Evolutionary conservation across 2,797 vertebrate genomes (phyloP).

Genomic region (Poeciliopsis paucimaculata): DNA sequence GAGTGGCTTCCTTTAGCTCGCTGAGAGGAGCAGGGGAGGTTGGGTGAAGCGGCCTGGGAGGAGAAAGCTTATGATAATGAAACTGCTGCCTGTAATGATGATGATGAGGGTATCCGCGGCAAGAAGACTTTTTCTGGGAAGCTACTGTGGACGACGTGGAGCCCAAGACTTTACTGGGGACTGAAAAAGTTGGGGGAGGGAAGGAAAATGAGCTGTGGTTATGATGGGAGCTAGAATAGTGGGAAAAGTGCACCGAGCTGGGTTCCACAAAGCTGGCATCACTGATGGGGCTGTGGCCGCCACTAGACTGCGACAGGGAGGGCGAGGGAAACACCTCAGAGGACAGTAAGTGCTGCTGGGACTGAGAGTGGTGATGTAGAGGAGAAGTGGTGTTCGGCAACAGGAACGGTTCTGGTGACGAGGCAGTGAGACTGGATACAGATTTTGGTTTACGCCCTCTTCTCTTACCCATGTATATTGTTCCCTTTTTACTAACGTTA

Average conservation of each 20-base stretch:
- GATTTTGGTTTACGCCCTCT: slow-evolving; percentile 96
- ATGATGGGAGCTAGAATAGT: slow-evolving; percentile 80
- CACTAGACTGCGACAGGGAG: slow-evolving; percentile 86
- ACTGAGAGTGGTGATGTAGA: slow-evolving; percentile 83
- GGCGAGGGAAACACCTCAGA: slow-evolving; percentile 92
- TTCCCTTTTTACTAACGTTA: slow-evolving; percentile 99
- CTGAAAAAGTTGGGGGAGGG: slow-evolving; percentile 81
- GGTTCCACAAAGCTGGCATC: slow-evolving; percentile 96
- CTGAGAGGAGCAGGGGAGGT: slow-evolving; percentile 94
- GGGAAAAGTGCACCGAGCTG: slow-evolving; percentile 90
- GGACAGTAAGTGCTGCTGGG: slow-evolving; percentile 80
- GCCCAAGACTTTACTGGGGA: slow-evolving; percentile 74
- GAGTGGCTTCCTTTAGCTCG: slow-evolving; percentile 97
- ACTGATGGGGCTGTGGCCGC: slow-evolving; percentile 92
- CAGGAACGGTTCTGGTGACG: slow-evolving; percentile 76
- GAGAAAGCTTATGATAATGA: slow-evolving; percentile 82
- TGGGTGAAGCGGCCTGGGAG: slow-evolving; percentile 90
- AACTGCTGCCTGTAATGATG: slow-evolving; percentile 83
- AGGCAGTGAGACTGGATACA: slow-evolving; percentile 42
- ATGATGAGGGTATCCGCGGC: slow-evolving; percentile 86
- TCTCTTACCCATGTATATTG: slow-evolving; percentile 98
- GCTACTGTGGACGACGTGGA: slow-evolving; percentile 72
- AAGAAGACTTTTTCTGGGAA: slow-evolving; percentile 92
- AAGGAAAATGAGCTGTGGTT: slow-evolving; percentile 83
- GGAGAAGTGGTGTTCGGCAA: slow-evolving; percentile 79